Percentiles rank a stretch among this genome's conserved stretches.
These are phyloP conservation scores for Drosophila suzukii DNA, from an alignment of 1,140 invertebrate genomes.

Conservation along the genomic window DNA sequence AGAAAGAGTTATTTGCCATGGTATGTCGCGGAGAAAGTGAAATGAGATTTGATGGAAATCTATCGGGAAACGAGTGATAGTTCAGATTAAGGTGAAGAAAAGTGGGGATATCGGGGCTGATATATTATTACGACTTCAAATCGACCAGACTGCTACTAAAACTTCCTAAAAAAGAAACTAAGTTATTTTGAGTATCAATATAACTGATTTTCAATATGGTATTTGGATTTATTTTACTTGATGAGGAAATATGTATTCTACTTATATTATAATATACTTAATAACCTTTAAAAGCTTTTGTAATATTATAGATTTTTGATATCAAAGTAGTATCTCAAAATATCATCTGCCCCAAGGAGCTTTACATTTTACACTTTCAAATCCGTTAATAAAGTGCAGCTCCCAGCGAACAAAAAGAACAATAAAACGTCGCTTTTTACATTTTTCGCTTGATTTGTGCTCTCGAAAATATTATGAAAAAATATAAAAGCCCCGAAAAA, in stretches of 20 bases:
- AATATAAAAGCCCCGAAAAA: conserved; percentile 45
- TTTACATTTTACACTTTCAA: conserved; percentile 22
- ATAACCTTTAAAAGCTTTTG: no score
- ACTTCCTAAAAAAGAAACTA: no score
- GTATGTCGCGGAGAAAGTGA: conserved; percentile 37
- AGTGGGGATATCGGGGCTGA: neutral
- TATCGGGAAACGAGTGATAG: neutral
- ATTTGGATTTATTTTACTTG: no score
- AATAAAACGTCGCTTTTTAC: conserved; percentile 41
- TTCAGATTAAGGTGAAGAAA: neutral
- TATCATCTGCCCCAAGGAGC: neutral
- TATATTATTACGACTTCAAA: neutral
- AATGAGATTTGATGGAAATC: conserved; percentile 32
- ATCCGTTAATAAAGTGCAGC: conserved; percentile 18
- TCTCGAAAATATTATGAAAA: conserved; percentile 34
- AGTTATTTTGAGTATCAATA: no score
- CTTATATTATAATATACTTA: no score
- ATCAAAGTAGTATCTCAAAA: neutral
- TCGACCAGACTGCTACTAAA: no score
- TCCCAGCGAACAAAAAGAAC: conserved; percentile 26
- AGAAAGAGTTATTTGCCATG: conserved; percentile 32
- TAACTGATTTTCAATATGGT: no score
- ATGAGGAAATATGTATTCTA: no score
- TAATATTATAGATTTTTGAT: neutral
- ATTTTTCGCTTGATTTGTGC: conserved; percentile 49